These are phyloP conservation scores for Exaiptasia diaphana DNA, from an alignment of 64 coral and sea anemone genomes.

Conservation along the genomic window DNA sequence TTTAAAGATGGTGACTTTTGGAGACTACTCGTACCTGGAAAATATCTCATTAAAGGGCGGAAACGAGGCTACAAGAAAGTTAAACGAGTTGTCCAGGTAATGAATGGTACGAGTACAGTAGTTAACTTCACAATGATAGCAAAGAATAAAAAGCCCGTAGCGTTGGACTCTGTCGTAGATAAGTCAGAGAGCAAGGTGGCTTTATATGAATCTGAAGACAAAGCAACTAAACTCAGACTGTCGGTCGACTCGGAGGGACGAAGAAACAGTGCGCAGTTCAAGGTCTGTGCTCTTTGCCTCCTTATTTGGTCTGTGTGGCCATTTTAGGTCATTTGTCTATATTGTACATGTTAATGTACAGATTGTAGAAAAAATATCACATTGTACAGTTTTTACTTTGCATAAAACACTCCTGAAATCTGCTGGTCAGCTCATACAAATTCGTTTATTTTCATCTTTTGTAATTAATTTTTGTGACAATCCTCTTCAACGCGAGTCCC, in stretches of 20 bases:
- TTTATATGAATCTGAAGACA: background rate
- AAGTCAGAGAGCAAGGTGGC: background rate
- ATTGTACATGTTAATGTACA: too few species aligned
- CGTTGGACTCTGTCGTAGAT: background rate
- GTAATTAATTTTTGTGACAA: too few species aligned
- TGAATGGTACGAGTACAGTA: slow-evolving; percentile 2
- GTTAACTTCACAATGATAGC: slow-evolving; percentile 66
- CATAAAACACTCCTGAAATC: too few species aligned
- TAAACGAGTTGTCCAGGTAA: slow-evolving; percentile 27
- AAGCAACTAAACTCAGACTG: background rate
- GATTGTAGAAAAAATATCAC: too few species aligned
- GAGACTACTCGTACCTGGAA: slow-evolving; percentile 78
- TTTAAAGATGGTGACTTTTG: slow-evolving; percentile 73
- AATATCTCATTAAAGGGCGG: slow-evolving; percentile 55
- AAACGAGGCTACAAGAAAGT: slow-evolving; percentile 64
- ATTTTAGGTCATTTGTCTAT: too few species aligned
- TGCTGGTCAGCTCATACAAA: too few species aligned
- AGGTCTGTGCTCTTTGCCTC: too few species aligned
- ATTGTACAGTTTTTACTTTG: too few species aligned
- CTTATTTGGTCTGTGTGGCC: too few species aligned
- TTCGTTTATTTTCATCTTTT: too few species aligned
- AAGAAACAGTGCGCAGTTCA: too few species aligned
- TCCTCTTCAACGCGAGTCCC: too few species aligned
- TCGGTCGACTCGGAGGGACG: background rate
- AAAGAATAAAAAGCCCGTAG: background rate